phyloP scores from a whole-genome alignment of 1,140 invertebrate genomes.

The Halesus radiatus region DNA sequence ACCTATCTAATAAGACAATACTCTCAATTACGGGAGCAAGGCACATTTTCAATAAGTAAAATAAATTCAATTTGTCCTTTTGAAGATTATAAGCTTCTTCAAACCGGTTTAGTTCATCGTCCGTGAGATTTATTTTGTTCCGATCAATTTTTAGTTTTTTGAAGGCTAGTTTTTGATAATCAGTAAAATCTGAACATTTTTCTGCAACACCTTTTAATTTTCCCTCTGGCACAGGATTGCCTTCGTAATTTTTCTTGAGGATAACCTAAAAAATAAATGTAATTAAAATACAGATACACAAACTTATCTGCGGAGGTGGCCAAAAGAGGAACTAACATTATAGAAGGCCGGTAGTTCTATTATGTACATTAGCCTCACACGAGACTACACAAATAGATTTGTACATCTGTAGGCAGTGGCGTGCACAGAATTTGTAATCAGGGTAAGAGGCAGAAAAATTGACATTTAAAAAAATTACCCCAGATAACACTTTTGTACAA shows the following conservation, averaged over 20 bases:
- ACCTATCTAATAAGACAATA: slow-evolving; percentile 86
- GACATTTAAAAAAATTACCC: too few species aligned
- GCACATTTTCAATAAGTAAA: slow-evolving; percentile 85
- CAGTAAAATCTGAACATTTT: slow-evolving; percentile 72
- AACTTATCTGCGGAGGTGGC: not conserved
- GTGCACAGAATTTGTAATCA: too few species aligned
- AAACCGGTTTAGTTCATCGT: slow-evolving; percentile 68
- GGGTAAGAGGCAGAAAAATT: too few species aligned
- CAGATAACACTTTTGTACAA: too few species aligned
- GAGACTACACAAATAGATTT: too few species aligned
- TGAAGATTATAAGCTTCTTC: slow-evolving; percentile 66
- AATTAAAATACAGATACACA: not conserved
- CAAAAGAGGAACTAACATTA: not conserved
- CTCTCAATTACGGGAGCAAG: slow-evolving; percentile 88
- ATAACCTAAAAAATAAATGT: slow-evolving; percentile 59
- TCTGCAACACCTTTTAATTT: slow-evolving; percentile 66
- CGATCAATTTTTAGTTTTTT: slow-evolving; percentile 68
- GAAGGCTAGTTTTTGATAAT: slow-evolving; percentile 78
- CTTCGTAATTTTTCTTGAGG: slow-evolving; percentile 67
- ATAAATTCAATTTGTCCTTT: slow-evolving; percentile 80
- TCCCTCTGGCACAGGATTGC: slow-evolving; percentile 61
- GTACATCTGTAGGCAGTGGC: too few species aligned
- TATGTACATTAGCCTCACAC: too few species aligned
- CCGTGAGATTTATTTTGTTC: slow-evolving; percentile 66
- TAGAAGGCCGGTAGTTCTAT: too few species aligned